Evolutionary conservation across 2,888 invertebrate species (phyloP).

Genomic region (Lasioglossum figueresi): DNA sequence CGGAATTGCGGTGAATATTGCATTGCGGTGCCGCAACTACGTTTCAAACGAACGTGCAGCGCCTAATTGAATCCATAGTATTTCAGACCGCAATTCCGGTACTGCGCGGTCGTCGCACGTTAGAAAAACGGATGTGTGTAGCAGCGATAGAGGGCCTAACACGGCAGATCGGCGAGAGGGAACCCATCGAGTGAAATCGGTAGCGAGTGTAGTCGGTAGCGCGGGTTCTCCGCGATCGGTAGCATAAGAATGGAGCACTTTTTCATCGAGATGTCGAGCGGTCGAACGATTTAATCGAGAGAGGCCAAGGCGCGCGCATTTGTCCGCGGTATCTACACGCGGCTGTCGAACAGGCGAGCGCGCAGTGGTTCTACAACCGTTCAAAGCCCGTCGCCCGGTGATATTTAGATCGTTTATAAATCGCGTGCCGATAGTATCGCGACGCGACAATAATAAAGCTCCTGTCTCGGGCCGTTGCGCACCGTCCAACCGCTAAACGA

Average conservation of each 20-base stretch:
- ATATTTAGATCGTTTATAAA: conserved; percentile 59
- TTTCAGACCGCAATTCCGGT: no score
- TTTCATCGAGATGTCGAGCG: conserved; percentile 39
- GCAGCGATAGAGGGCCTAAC: no score
- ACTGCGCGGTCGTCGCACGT: no score
- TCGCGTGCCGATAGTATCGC: conserved; percentile 51
- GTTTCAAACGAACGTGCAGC: no score
- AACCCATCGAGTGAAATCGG: not conserved
- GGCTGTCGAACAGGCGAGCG: conserved; percentile 8
- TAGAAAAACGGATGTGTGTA: no score
- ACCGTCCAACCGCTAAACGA: conserved; percentile 25
- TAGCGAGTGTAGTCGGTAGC: conserved; percentile 8
- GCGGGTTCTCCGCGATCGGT: not conserved
- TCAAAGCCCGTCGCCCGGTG: conserved; percentile 38
- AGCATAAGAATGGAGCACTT: conserved; percentile 30
- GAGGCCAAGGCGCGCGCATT: conserved; percentile 37
- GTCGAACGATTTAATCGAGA: conserved; percentile 47
- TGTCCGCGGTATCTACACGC: conserved; percentile 24
- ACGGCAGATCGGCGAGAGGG: not conserved
- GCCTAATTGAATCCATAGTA: no score
- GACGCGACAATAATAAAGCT: conserved; percentile 59
- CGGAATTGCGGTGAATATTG: no score
- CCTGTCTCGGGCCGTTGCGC: conserved; percentile 49
- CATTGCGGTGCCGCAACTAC: no score
- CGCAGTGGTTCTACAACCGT: conserved; percentile 39